phyloP scores from a whole-genome alignment of 2,113 vertebrate species.

The Scartelaos histophorus region DNA sequence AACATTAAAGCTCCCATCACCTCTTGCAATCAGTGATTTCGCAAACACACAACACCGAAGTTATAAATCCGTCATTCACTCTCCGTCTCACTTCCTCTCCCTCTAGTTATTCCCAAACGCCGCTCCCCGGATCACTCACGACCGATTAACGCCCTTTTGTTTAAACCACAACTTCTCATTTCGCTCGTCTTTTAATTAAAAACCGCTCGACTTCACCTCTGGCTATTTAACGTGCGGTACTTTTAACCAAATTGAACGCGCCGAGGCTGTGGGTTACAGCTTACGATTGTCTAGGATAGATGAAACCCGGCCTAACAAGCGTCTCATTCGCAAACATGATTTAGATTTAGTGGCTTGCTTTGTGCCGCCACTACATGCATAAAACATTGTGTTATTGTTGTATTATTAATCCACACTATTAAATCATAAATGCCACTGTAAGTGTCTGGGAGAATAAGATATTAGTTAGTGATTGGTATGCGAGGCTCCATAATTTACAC shows the following conservation, averaged over 20 bases:
- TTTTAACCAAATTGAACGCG: conserved; percentile 62
- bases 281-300: conserved; percentile 57
- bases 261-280: conserved; percentile 48
- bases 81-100: neutral
- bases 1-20: conserved; percentile 18
- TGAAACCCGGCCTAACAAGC: conserved; percentile 59
- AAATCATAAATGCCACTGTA: conserved; percentile 45
- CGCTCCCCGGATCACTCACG: conserved; percentile 58
- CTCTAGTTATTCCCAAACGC: conserved; percentile 26
- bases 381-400: conserved; percentile 48
- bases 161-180: conserved; percentile 56
- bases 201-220: conserved; percentile 65
- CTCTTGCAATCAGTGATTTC: conserved; percentile 51
- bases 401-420: conserved; percentile 52
- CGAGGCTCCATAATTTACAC: conserved; percentile 38
- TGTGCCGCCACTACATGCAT: conserved; percentile 45
- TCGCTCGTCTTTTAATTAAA: conserved; percentile 77
- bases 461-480: conserved; percentile 17
- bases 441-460: conserved; percentile 24
- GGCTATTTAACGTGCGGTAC: conserved; percentile 58
- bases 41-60: conserved; percentile 18
- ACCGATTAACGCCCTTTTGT: conserved; percentile 64
- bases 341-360: conserved; percentile 35
- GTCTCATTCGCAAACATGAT: conserved; percentile 52
- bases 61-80: conserved; percentile 32